phyloP scores from a whole-genome alignment of 1,140 invertebrate genomes.

The Melanaphis sacchari region DNA sequence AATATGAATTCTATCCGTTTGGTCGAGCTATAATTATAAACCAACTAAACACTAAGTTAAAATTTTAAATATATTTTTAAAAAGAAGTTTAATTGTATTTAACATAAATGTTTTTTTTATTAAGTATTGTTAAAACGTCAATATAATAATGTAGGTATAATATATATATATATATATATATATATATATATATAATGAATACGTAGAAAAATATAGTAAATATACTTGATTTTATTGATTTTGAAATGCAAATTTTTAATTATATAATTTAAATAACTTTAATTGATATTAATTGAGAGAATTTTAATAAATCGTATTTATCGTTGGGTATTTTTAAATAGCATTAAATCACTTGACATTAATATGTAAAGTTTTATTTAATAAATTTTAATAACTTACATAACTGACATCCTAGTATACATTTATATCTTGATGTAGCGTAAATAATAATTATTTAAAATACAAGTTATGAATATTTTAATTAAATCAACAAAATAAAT shows the following conservation, averaged over 20 bases:
- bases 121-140: background rate
- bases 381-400: background rate
- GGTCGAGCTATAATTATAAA: background rate
- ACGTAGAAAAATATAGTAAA: background rate
- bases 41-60: background rate
- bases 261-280: background rate
- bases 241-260: background rate
- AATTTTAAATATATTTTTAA: background rate
- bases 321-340: too few relatives aligned
- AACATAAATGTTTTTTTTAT: background rate
- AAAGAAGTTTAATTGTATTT: background rate
- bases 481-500: background rate
- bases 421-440: background rate
- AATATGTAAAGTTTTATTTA: too few relatives aligned
- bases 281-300: background rate
- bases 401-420: background rate
- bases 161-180: too few relatives aligned
- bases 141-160: background rate
- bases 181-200: too few relatives aligned
- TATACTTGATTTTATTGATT: background rate
- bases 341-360: background rate
- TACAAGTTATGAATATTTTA: background rate
- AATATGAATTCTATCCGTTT: background rate
- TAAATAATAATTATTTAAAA: background rate
- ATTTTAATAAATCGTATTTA: background rate